Percentiles rank a stretch among this genome's conserved stretches.
These are phyloP conservation scores for Hydropsyche tenuis DNA, from an alignment of 1,140 invertebrate genomes.

Conservation along the genomic window DNA sequence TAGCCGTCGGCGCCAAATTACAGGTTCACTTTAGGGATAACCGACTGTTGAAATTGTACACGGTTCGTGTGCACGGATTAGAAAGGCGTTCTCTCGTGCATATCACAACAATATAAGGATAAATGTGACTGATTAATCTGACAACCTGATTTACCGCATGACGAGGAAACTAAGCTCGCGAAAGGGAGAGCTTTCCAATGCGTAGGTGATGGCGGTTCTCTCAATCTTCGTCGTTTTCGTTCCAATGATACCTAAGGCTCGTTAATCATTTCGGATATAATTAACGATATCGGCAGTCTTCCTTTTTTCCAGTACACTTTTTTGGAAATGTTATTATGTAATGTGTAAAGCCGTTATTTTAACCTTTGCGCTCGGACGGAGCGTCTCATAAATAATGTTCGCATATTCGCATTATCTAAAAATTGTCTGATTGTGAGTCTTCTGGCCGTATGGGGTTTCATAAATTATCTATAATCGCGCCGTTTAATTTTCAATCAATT, in stretches of 20 bases:
- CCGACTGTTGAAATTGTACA: background rate
- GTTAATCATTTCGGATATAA: no score
- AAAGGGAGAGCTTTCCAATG: background rate
- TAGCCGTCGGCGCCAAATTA: slow-evolving; percentile 47
- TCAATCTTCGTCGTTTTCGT: no score
- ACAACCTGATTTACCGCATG: background rate
- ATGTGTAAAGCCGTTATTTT: background rate
- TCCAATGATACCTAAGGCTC: no score
- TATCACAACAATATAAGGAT: background rate
- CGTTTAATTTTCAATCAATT: no score
- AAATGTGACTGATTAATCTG: slow-evolving; percentile 2
- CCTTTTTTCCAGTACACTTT: no score
- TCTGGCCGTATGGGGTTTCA: no score
- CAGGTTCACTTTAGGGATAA: slow-evolving; percentile 39
- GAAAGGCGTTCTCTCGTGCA: background rate
- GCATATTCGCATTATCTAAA: background rate
- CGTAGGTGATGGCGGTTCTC: slow-evolving; percentile 8
- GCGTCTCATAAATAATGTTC: slow-evolving; percentile 12
- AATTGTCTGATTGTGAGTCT: no score
- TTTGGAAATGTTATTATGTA: no score
- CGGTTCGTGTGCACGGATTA: background rate
- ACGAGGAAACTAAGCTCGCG: background rate
- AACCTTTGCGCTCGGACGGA: background rate
- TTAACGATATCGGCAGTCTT: no score
- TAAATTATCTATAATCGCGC: no score